Evolutionary conservation across 2,797 vertebrate genomes (phyloP).

Genomic region (Pangasius macronema): DNA sequence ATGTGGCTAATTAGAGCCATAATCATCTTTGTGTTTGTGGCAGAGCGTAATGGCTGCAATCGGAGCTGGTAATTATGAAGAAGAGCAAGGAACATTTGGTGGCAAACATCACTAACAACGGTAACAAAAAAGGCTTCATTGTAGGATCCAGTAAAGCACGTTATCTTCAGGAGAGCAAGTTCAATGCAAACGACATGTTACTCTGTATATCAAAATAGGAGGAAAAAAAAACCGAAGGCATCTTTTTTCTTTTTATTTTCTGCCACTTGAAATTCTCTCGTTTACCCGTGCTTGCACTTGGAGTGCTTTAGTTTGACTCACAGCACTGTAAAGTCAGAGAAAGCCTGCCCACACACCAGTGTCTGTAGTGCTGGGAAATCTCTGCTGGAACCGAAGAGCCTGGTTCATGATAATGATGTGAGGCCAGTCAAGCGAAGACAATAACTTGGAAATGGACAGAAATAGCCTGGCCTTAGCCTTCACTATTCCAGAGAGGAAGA

Average conservation of each 20-base stretch:
- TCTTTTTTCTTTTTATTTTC: not conserved
- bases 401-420: slow-evolving; percentile 61
- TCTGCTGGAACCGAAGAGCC: slow-evolving; percentile 21
- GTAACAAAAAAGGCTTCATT: slow-evolving; percentile 42
- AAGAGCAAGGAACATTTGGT: slow-evolving; percentile 51
- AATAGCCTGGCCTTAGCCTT: slow-evolving; percentile 68
- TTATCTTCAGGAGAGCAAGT: slow-evolving; percentile 25
- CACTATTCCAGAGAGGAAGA: slow-evolving; percentile 50
- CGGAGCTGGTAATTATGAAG: slow-evolving; percentile 58
- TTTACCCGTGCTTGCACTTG: slow-evolving; percentile 15
- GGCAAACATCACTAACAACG: slow-evolving; percentile 50
- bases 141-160: slow-evolving; percentile 24
- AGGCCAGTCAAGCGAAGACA: slow-evolving; percentile 70
- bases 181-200: not conserved
- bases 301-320: slow-evolving; percentile 20
- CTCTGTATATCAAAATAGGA: not conserved
- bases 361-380: slow-evolving; percentile 28
- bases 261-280: slow-evolving; percentile 16
- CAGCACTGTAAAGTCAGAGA: slow-evolving; percentile 12
- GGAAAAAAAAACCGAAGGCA: not conserved
- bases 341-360: slow-evolving; percentile 22
- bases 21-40: slow-evolving; percentile 64
- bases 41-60: slow-evolving; percentile 56
- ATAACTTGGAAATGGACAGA: slow-evolving; percentile 68
- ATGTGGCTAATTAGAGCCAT: slow-evolving; percentile 69